Evolutionary conservation across 2,797 vertebrate genomes (phyloP), one percentile per base, ranked within the genome.

Genomic region (Gila robusta): DNA sequence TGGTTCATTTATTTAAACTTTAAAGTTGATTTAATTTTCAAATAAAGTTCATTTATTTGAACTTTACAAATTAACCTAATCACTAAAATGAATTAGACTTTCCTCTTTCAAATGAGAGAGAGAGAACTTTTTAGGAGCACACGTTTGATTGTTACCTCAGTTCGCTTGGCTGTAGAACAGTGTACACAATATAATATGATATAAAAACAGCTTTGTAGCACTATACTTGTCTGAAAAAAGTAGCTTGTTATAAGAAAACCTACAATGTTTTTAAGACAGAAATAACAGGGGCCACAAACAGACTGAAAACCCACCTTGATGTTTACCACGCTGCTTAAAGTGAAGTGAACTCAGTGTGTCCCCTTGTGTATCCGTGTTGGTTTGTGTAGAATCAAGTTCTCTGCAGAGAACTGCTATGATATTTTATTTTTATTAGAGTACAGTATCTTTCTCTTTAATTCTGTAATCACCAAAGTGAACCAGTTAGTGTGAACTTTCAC

Each of bases 351-450:
- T 41, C 3, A 37, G 5, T 54, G 19, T 52, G 11, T 4, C 12
- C 12, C 11, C 44, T 14, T 32, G 41, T 28, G 32, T 23, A 7
- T 26, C 5, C 12, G 0, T 47, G 19, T 79, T 79, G 37, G 23
- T 28, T 79, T 39, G 37, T 79, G 56, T 26, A 64, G 19, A 37
- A 64, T 79, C 37, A 79, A 44, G n/a, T 56, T 79, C 77, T n/a
- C 37, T 39, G n/a, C 35, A 79, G 77, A 28, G 35, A 64, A n/a
- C 56, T 26, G 37, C n/a, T 17, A 44, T 21, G 4, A 52, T 44
- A 28, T 47, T 73, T 32, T 21, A 28, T 74, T 49, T 73, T 74
- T 21, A 49, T 11, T 21, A 4, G 14, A 21, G 41, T n/a, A 41
- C 37, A 41, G 32, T 11, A 4, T 74, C 26, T 52, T 74, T 74